These are phyloP conservation scores for Theretra japonica DNA, from an alignment of 2,888 invertebrate species.

Conservation along the genomic window DNA sequence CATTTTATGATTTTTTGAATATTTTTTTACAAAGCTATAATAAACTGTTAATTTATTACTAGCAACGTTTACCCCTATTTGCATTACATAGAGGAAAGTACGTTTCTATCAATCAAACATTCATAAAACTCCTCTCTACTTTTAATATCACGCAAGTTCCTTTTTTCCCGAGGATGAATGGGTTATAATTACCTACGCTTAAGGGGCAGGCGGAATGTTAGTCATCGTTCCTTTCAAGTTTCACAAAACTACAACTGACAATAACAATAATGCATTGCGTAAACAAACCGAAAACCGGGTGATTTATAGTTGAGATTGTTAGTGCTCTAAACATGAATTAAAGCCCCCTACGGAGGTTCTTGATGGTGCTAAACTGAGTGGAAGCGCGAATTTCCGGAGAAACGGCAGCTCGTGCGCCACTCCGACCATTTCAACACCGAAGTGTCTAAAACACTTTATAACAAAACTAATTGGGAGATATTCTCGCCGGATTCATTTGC, in stretches of 20 bases:
- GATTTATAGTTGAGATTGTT: constrained; percentile 21
- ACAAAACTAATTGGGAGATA: constrained; percentile 10
- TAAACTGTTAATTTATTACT: too few relatives aligned
- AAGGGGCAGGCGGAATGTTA: not conserved
- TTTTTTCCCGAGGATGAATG: not conserved
- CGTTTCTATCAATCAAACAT: too few relatives aligned
- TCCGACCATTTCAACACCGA: constrained; percentile 18
- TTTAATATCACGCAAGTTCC: not conserved
- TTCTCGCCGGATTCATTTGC: constrained; percentile 13
- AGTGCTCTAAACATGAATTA: constrained; percentile 26
- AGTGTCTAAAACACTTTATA: constrained; percentile 9
- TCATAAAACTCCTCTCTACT: too few relatives aligned
- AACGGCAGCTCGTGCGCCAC: not conserved
- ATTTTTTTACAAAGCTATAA: too few relatives aligned
- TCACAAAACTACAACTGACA: not conserved
- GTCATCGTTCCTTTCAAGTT: not conserved
- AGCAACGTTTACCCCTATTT: too few relatives aligned
- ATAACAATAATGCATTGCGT: not conserved
- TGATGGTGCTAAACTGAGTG: constrained; percentile 22
- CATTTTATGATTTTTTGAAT: too few relatives aligned
- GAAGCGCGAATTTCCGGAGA: constrained; percentile 20
- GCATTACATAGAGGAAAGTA: not conserved
- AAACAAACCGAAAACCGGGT: not conserved
- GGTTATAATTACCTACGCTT: too few relatives aligned
- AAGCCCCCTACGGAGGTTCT: constrained; percentile 15